phyloP scores from a whole-genome alignment of 2,797 vertebrate genomes.

The Bovichtus diacanthus region DNA sequence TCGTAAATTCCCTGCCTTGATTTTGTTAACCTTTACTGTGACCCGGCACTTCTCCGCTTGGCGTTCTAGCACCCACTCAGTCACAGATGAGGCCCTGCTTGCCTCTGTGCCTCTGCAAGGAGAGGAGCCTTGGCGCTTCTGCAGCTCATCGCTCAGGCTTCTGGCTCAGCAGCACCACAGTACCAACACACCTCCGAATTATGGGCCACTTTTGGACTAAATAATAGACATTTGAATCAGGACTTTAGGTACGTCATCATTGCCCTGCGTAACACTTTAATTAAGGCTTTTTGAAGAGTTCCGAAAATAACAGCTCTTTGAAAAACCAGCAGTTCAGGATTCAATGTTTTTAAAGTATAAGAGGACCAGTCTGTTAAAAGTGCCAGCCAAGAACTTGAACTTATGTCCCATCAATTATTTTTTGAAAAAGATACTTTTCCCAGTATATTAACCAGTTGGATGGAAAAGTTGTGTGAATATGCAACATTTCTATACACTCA shows the following conservation, averaged over 20 bases:
- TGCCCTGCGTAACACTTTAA: slow-evolving; percentile 16
- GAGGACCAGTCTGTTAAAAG: slow-evolving; percentile 5
- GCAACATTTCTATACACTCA: background rate
- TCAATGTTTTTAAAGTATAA: slow-evolving; percentile 9
- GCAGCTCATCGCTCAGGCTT: slow-evolving; percentile 75
- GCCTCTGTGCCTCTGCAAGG: slow-evolving; percentile 13
- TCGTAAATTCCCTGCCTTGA: slow-evolving; percentile 84
- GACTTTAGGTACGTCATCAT: slow-evolving; percentile 23
- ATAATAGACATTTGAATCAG: slow-evolving; percentile 41
- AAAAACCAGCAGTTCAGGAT: slow-evolving; percentile 35
- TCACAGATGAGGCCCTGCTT: slow-evolving; percentile 73
- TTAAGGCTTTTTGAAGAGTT: slow-evolving; percentile 1
- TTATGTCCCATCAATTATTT: slow-evolving; percentile 27
- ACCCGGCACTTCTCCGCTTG: slow-evolving; percentile 79
- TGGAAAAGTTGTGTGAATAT: background rate
- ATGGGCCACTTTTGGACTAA: slow-evolving; percentile 36
- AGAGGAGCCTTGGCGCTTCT: slow-evolving; percentile 53
- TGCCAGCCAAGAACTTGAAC: slow-evolving; percentile 10
- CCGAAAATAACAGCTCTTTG: slow-evolving; percentile 19
- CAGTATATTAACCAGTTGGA: background rate
- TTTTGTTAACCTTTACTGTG: slow-evolving; percentile 84
- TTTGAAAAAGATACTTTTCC: slow-evolving; percentile 4
- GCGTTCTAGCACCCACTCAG: slow-evolving; percentile 81
- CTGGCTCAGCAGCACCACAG: slow-evolving; percentile 41
- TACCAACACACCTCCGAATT: slow-evolving; percentile 54